Evolutionary conservation across 2,888 invertebrate genomes (phyloP).

Genomic region (Esperia sulphurella): DNA sequence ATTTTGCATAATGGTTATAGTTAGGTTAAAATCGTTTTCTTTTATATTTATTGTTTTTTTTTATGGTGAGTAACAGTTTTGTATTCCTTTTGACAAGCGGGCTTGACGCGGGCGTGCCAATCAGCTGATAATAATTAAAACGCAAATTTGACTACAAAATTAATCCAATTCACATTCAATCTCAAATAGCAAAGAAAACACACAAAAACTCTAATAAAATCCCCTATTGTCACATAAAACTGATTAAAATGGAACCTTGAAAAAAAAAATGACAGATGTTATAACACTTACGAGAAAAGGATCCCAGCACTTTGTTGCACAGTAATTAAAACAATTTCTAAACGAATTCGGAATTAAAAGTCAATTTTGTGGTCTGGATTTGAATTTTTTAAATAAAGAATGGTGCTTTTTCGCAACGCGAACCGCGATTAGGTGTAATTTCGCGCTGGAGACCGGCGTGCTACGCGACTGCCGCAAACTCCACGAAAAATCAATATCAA

Average conservation of each 20-base stretch:
- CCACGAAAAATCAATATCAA: conserved; percentile 72
- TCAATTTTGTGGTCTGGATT: conserved; percentile 23
- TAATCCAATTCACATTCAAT: conserved; percentile 11
- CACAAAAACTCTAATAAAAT: conserved; percentile 22
- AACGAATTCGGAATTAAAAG: conserved; percentile 22
- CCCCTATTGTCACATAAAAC: conserved; percentile 35
- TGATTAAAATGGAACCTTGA: conserved; percentile 47
- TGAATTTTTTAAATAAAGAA: conserved; percentile 43
- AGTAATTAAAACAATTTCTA: conserved; percentile 34
- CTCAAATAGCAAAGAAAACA: conserved; percentile 15
- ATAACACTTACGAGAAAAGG: conserved; percentile 61
- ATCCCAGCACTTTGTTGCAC: conserved; percentile 60
- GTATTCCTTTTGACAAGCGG: conserved; percentile 34
- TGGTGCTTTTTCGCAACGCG: conserved; percentile 51
- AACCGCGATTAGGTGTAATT: conserved; percentile 64
- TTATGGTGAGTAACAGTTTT: neutral
- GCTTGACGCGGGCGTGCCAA: conserved; percentile 37
- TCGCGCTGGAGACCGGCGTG: conserved; percentile 73
- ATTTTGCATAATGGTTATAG: conserved; percentile 1
- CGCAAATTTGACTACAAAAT: neutral
- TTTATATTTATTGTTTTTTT: too few species aligned
- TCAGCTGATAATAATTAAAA: conserved; percentile 56
- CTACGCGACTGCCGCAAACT: conserved; percentile 74
- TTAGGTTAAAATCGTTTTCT: too few species aligned
- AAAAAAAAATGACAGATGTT: conserved; percentile 31